A percentile compares a stretch with the other conserved stretches of the same genome.
Evolutionary conservation across 2,797 vertebrate genomes (phyloP).

Genomic region (Gadopsis marmoratus): DNA sequence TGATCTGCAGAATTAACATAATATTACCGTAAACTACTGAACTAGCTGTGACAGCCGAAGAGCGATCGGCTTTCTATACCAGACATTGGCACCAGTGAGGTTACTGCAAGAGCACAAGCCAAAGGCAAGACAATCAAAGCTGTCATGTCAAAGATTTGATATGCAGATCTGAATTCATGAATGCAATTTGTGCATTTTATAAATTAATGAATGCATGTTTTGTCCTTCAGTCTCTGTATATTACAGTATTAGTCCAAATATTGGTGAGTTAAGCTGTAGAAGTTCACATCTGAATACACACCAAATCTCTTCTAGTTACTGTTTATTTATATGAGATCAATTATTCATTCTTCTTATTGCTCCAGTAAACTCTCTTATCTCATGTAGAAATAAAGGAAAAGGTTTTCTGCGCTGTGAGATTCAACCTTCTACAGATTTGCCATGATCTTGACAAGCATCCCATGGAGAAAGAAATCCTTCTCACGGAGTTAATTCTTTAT

Average conservation of each 20-base stretch:
- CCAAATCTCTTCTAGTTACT: neutral
- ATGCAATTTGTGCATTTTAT: neutral
- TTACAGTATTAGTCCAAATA: neutral
- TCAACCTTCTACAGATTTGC: slow-evolving; percentile 26
- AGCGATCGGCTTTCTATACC: slow-evolving; percentile 55
- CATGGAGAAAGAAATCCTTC: slow-evolving; percentile 37
- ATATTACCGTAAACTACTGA: slow-evolving; percentile 67
- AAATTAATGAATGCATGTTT: neutral
- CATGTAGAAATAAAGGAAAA: slow-evolving; percentile 18
- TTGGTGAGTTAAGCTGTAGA: neutral
- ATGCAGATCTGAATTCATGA: slow-evolving; percentile 26
- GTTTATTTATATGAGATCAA: slow-evolving; percentile 23
- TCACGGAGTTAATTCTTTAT: slow-evolving; percentile 32
- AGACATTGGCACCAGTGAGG: slow-evolving; percentile 50
- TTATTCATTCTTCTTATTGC: slow-evolving; percentile 3
- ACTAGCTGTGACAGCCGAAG: slow-evolving; percentile 64
- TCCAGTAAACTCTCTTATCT: slow-evolving; percentile 1
- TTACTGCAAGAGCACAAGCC: slow-evolving; percentile 33
- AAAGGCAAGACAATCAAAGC: slow-evolving; percentile 38
- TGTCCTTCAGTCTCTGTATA: neutral
- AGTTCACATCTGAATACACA: neutral
- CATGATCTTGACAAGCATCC: slow-evolving; percentile 2
- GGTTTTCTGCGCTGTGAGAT: slow-evolving; percentile 25
- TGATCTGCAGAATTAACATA: slow-evolving; percentile 83
- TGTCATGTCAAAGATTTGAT: slow-evolving; percentile 35